A percentile compares a stretch with the other conserved stretches of the same genome.
Evolutionary conservation across 2,888 invertebrate genomes (phyloP).

Genomic region (Agrotis ipsilon): DNA sequence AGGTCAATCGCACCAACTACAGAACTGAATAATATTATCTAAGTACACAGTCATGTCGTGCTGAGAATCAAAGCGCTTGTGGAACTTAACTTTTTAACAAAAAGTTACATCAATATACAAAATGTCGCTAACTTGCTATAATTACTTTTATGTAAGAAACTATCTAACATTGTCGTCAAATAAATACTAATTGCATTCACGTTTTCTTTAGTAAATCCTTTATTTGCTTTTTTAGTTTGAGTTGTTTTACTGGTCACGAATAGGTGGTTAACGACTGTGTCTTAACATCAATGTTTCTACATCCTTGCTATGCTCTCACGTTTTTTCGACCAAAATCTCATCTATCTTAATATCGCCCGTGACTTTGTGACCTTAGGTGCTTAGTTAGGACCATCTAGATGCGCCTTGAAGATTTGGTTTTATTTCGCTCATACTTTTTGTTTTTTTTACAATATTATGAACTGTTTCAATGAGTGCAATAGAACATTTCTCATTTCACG

Average conservation of each 20-base stretch:
- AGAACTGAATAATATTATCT: constrained; percentile 29
- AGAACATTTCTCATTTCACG: not conserved
- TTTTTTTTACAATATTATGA: not conserved
- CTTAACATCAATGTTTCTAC: constrained; percentile 44
- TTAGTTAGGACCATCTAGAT: constrained; percentile 23
- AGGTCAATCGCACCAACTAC: constrained; percentile 57
- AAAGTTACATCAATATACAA: constrained; percentile 7
- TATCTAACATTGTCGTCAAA: constrained; percentile 39
- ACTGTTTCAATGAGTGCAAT: not conserved
- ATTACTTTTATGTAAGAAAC: constrained; percentile 41
- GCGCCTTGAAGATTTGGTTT: constrained; percentile 6
- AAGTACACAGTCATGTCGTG: not conserved
- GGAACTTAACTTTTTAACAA: constrained; percentile 9
- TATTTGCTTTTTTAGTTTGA: constrained; percentile 55
- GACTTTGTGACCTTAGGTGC: constrained; percentile 35
- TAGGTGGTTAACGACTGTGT: constrained; percentile 43
- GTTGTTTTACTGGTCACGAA: constrained; percentile 58
- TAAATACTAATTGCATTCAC: constrained; percentile 47
- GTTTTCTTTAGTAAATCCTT: constrained; percentile 53
- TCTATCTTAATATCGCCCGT: constrained; percentile 39
- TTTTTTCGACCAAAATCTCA: constrained; percentile 45
- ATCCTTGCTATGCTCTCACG: constrained; percentile 42
- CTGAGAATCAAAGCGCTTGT: constrained; percentile 25
- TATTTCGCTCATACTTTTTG: not conserved
- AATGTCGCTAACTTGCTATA: not conserved